These are phyloP conservation scores for Chironex yamaguchii DNA, from an alignment of 30 jellyfish, hydroid and myxozoan genomes.

Conservation along the genomic window DNA sequence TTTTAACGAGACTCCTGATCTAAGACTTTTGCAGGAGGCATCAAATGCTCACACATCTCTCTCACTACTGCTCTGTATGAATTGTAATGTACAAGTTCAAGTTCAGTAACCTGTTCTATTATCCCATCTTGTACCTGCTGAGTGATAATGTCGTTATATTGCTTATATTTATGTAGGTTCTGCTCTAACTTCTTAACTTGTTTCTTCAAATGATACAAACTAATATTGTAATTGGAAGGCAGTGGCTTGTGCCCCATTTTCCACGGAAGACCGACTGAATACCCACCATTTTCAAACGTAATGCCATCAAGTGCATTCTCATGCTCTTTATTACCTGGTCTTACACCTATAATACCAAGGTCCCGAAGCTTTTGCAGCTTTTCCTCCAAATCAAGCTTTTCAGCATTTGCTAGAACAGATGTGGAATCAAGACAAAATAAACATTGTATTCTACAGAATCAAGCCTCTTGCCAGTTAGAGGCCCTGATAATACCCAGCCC, in stretches of 20 bases:
- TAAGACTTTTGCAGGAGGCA: no score
- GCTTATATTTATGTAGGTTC: conserved; percentile 17
- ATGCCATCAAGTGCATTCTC: conserved; percentile 7
- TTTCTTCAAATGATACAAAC: conserved; percentile 26
- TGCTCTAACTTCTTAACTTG: conserved; percentile 50
- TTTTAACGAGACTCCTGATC: no score
- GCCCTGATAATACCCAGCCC: conserved; percentile 62
- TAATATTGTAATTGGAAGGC: conserved; percentile 12
- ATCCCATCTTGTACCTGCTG: no score
- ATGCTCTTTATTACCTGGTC: conserved; percentile 13
- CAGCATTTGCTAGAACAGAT: background rate
- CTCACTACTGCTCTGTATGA: no score
- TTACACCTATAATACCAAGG: conserved; percentile 53
- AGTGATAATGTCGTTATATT: conserved; percentile 30
- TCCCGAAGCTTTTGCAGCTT: conserved; percentile 52
- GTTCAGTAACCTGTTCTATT: no score
- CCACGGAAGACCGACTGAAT: conserved; percentile 66
- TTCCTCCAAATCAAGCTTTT: background rate
- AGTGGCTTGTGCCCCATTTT: conserved; percentile 43
- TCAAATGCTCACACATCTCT: no score
- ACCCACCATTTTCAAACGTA: conserved; percentile 13
- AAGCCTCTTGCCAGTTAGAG: conserved; percentile 15
- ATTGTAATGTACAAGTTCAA: no score
- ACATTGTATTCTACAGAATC: background rate
- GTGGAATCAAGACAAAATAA: background rate